These are phyloP conservation scores for Chloropsis cyanopogon DNA, from an alignment of 2,113 vertebrate species.

Conservation along the genomic window DNA sequence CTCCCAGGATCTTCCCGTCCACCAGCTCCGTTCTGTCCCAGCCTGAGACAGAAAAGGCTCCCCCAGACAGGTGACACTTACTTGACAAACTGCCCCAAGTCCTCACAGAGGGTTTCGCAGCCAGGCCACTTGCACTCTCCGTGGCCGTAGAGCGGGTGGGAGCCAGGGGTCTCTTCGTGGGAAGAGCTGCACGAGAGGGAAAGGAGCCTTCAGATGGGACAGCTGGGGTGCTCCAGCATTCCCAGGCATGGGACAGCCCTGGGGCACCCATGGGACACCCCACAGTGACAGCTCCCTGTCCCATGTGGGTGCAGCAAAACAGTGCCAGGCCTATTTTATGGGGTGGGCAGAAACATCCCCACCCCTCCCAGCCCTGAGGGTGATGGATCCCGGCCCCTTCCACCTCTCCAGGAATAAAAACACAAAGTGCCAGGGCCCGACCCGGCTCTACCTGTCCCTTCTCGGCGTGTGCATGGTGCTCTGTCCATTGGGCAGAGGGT, in stretches of 20 bases:
- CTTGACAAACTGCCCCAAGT: slow-evolving; percentile 99
- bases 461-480: slow-evolving; percentile 91
- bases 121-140: slow-evolving; percentile 99
- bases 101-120: slow-evolving; percentile 98
- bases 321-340: accelerated
- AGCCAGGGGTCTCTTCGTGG: slow-evolving; percentile 88
- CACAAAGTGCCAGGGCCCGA: background rate
- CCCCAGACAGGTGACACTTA: slow-evolving; percentile 63
- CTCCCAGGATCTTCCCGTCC: too few species aligned
- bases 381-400: background rate
- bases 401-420: background rate
- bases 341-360: background rate
- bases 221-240: accelerated
- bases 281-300: accelerated
- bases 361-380: background rate
- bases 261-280: background rate
- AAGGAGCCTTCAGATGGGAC: background rate
- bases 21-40: accelerated
- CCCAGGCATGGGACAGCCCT: background rate
- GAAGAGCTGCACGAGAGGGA: slow-evolving; percentile 68
- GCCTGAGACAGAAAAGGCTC: background rate
- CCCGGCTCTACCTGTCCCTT: slow-evolving; percentile 89
- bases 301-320: background rate
- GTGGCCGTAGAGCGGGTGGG: slow-evolving; percentile 95
- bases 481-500: slow-evolving; percentile 93